phyloP scores from a whole-genome alignment of 2,797 vertebrate species.

The Alosa sapidissima region DNA sequence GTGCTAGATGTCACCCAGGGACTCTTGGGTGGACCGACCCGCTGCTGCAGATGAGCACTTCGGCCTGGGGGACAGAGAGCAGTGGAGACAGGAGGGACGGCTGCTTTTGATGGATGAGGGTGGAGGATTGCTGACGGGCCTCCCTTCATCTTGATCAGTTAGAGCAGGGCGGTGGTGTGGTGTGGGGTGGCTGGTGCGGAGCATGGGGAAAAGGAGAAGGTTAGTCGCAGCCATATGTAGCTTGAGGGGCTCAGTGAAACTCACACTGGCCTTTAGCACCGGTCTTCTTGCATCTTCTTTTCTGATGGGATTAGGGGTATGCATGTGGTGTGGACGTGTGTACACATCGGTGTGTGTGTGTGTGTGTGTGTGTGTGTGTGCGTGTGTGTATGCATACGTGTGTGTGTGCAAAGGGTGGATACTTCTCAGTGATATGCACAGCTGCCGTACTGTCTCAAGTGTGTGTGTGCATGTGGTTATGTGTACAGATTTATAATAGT shows the following conservation, averaged over 20 bases:
- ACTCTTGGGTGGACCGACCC: background rate
- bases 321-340: background rate
- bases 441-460: background rate
- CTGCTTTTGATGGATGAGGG: background rate
- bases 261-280: background rate
- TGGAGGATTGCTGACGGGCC: background rate
- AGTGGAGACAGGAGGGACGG: background rate
- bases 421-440: too few species aligned
- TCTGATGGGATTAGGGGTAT: background rate
- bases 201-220: background rate
- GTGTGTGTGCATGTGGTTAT: background rate
- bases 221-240: background rate
- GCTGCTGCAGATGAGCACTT: background rate
- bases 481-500: background rate
- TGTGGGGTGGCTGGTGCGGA: background rate
- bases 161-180: background rate
- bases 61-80: background rate
- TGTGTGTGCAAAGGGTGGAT: too few species aligned
- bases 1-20: background rate
- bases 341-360: background rate
- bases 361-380: background rate
- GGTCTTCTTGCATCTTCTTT: too few species aligned
- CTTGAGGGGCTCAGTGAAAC: background rate
- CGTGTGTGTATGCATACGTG: too few species aligned
- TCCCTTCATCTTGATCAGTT: background rate